These are phyloP conservation scores for Icerya purchasi DNA, from an alignment of 2,888 invertebrate genomes.

Conservation along the genomic window DNA sequence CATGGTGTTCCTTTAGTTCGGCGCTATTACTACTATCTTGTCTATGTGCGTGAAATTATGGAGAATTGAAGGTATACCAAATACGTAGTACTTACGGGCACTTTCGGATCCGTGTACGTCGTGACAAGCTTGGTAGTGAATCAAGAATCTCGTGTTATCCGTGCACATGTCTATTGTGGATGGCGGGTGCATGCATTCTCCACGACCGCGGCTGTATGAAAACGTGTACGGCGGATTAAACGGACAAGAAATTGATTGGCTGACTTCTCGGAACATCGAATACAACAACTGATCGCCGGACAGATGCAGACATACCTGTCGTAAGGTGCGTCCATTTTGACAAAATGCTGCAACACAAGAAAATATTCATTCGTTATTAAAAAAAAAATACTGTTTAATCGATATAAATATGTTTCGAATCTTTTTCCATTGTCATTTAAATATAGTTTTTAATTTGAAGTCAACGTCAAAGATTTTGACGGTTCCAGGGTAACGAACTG, in stretches of 20 bases:
- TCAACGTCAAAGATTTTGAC: too few relatives aligned
- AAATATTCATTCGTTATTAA: background rate
- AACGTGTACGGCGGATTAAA: constrained; percentile 74
- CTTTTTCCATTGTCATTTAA: too few relatives aligned
- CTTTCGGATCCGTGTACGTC: constrained; percentile 78
- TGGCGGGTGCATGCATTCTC: constrained; percentile 69
- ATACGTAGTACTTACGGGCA: constrained; percentile 39
- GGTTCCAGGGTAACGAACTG: too few relatives aligned
- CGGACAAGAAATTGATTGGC: constrained; percentile 73
- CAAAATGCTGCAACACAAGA: constrained; percentile 40
- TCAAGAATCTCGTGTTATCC: constrained; percentile 67
- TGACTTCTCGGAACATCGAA: constrained; percentile 74
- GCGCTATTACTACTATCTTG: too few relatives aligned
- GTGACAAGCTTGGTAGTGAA: constrained; percentile 84
- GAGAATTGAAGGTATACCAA: too few relatives aligned
- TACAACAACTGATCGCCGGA: constrained; percentile 72
- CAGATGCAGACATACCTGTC: constrained; percentile 63
- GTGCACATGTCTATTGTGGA: constrained; percentile 88
- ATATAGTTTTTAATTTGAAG: too few relatives aligned
- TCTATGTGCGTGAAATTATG: too few relatives aligned
- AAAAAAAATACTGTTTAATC: too few relatives aligned
- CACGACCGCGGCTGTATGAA: constrained; percentile 71
- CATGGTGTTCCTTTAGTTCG: too few relatives aligned
- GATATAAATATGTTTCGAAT: too few relatives aligned
- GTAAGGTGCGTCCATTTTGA: constrained; percentile 45